Conservation (phyloP, 2,888 invertebrate genomes). For the Aleiodes leptofemur region DNA sequence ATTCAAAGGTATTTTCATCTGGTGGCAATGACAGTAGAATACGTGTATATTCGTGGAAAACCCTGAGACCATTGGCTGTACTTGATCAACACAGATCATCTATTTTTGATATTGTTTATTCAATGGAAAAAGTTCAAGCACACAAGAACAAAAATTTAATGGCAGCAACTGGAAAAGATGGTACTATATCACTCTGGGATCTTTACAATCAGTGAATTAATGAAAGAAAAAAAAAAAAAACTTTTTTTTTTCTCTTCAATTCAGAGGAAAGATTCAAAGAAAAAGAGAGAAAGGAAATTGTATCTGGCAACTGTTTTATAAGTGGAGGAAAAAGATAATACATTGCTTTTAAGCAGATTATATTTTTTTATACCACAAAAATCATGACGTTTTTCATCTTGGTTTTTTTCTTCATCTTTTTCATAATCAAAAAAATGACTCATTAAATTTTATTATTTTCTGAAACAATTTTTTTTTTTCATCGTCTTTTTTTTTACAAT, state of each 20-base stretch:
- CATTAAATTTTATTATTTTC: background rate
- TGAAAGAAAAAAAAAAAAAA: background rate
- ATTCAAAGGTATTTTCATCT: conserved; percentile 84
- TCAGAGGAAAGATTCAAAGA: conserved; percentile 14
- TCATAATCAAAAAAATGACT: conserved; percentile 7
- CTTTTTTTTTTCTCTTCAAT: background rate
- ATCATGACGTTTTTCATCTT: conserved; percentile 23
- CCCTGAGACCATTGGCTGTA: conserved; percentile 83
- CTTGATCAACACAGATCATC: conserved; percentile 84
- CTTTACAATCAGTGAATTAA: conserved; percentile 79
- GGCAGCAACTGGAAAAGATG: conserved; percentile 86
- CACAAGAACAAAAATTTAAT: conserved; percentile 85
- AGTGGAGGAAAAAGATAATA: conserved; percentile 20
- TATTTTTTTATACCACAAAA: conserved; percentile 53
- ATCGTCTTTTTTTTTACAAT: background rate
- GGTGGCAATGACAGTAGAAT: conserved; percentile 88
- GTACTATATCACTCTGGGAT: conserved; percentile 87
- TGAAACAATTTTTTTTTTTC: conserved; percentile 15
- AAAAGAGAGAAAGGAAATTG: background rate
- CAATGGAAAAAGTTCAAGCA: conserved; percentile 79
- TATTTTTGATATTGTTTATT: conserved; percentile 85
- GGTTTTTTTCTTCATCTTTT: background rate
- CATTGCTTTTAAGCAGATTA: conserved; percentile 39
- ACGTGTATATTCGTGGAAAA: conserved; percentile 87
- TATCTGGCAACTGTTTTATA: conserved; percentile 15